Conservation (phyloP, 2,113 vertebrate species). For the Machaerirhynchus nigripectus region DNA sequence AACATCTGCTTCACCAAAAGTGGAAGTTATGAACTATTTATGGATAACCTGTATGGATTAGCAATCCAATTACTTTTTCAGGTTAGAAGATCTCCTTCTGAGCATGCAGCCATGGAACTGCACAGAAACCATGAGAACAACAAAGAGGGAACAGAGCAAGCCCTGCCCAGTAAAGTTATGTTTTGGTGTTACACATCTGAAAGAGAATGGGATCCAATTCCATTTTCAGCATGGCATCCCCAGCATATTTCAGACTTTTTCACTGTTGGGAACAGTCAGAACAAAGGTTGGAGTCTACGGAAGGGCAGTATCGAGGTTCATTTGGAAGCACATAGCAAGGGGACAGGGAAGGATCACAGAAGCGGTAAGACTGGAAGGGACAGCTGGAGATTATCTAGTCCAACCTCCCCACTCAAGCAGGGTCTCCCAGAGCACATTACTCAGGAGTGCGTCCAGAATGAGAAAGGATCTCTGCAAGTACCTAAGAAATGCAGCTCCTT, state of each 20-base stretch:
- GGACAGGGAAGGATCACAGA: not conserved
- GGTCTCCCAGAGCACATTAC: not conserved
- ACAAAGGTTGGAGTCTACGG: not conserved
- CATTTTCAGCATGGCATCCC: not conserved
- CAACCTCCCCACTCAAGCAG: not conserved
- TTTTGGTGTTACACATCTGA: not conserved
- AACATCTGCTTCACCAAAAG: not conserved
- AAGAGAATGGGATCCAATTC: not conserved
- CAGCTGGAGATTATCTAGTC: not conserved
- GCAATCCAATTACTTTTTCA: not conserved
- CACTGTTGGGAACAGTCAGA: not conserved
- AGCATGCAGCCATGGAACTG: not conserved
- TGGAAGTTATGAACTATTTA: not conserved
- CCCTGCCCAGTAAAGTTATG: fast-evolving
- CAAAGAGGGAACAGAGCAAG: not conserved
- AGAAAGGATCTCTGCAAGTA: not conserved
- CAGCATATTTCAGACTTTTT: not conserved
- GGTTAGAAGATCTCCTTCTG: not conserved
- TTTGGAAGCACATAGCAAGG: not conserved
- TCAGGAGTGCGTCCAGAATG: not conserved
- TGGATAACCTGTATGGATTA: not conserved
- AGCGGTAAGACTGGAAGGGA: fast-evolving
- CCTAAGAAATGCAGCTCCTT: not conserved
- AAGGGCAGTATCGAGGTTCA: not conserved
- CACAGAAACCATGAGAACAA: not conserved